These are phyloP conservation scores for Sebastes alutus DNA, from an alignment of 2,797 vertebrate genomes.

Conservation along the genomic window DNA sequence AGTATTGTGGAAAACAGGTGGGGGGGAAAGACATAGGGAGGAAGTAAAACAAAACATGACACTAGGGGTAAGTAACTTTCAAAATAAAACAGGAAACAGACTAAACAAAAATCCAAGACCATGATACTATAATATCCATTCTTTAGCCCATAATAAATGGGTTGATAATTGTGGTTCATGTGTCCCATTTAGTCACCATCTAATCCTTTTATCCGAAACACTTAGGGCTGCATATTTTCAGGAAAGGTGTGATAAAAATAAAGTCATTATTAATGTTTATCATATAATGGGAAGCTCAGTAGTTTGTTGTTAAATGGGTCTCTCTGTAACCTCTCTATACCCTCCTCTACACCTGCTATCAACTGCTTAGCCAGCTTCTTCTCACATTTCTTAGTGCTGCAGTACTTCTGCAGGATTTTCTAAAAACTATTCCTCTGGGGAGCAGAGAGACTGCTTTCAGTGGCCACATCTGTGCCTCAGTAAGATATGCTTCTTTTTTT, in stretches of 20 bases:
- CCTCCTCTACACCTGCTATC: slow-evolving; percentile 18
- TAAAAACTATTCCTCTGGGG: slow-evolving; percentile 43
- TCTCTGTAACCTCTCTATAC: not conserved
- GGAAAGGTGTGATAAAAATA: slow-evolving; percentile 1
- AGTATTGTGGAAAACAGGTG: too few relatives aligned
- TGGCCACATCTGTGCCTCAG: slow-evolving; percentile 48
- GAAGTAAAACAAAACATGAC: not conserved
- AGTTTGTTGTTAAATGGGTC: slow-evolving; percentile 19
- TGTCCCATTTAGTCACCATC: not conserved
- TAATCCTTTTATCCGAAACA: not conserved
- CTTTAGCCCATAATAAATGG: not conserved
- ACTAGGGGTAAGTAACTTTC: not conserved
- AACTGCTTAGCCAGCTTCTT: slow-evolving; percentile 40
- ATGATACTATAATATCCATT: not conserved
- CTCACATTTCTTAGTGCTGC: slow-evolving; percentile 30
- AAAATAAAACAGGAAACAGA: not conserved
- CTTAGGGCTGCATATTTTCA: not conserved
- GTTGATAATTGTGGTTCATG: not conserved
- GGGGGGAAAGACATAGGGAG: too few relatives aligned
- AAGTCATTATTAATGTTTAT: slow-evolving; percentile 7
- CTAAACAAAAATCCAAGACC: not conserved
- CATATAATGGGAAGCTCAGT: not conserved
- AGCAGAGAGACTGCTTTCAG: slow-evolving; percentile 37
- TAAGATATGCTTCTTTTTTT: slow-evolving; percentile 30
- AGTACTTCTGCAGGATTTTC: slow-evolving; percentile 36